These are phyloP conservation scores for Tamias sibiricus DNA, from an alignment of 2,113 vertebrate genomes.

Conservation along the genomic window DNA sequence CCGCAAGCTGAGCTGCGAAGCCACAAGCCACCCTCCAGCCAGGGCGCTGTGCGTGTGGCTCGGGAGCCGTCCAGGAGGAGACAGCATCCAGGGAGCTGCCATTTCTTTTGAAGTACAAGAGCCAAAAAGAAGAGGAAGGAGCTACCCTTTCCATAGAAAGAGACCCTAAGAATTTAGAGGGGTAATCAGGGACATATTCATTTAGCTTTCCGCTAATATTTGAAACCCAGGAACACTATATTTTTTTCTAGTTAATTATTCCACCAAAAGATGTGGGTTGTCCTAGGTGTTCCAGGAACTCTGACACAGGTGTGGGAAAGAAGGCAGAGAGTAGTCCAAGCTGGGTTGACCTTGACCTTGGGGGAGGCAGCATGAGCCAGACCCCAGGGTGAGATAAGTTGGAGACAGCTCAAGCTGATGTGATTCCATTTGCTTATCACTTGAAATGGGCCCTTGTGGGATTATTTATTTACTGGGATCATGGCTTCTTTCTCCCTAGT, in stretches of 20 bases:
- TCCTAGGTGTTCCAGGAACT: not conserved
- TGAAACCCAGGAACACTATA: not conserved
- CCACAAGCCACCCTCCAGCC: not conserved
- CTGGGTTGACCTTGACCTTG: not conserved
- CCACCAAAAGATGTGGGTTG: not conserved
- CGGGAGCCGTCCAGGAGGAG: not conserved
- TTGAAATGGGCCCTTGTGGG: not conserved
- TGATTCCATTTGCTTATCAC: not conserved
- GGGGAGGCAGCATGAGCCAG: no score
- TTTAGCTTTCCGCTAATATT: not conserved
- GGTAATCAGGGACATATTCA: no score
- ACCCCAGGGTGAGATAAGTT: rapidly evolving
- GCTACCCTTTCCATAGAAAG: not conserved
- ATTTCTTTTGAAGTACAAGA: not conserved
- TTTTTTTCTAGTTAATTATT: not conserved
- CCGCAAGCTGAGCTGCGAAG: slow-evolving; percentile 54
- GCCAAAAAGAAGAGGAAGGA: not conserved
- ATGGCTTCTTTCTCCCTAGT: not conserved
- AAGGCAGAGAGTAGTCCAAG: no score
- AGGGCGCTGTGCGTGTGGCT: rapidly evolving
- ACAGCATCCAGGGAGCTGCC: not conserved
- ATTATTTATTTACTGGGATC: not conserved
- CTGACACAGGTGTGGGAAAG: no score
- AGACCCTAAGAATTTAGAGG: not conserved
- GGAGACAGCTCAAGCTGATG: rapidly evolving